phyloP scores from a whole-genome alignment of 2,113 vertebrate genomes.

The Cinclus cinclus region DNA sequence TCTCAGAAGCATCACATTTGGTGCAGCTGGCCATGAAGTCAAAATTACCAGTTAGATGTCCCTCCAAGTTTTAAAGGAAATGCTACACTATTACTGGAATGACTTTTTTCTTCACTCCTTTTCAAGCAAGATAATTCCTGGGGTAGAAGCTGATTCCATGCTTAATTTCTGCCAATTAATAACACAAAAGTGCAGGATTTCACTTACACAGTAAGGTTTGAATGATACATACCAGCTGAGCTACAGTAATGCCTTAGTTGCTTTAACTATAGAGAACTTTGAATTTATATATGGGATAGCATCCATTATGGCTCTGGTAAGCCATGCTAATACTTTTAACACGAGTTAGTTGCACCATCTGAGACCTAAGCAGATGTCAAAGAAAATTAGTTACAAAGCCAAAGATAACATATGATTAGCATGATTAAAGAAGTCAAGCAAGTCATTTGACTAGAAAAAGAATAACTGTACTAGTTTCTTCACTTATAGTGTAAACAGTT shows the following conservation, averaged over 20 bases:
- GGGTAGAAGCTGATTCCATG: neutral
- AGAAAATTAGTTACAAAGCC: neutral
- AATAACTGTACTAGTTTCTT: neutral
- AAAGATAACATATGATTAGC: neutral
- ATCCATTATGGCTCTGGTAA: neutral
- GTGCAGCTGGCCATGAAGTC: neutral
- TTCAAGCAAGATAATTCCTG: neutral
- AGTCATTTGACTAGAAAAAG: neutral
- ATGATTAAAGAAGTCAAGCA: neutral
- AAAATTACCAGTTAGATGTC: neutral
- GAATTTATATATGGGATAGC: neutral
- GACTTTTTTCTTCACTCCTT: neutral
- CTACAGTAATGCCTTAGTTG: neutral
- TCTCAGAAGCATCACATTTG: neutral
- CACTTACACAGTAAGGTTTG: neutral
- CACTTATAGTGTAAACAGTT: neutral
- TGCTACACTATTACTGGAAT: neutral
- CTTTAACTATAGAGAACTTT: neutral
- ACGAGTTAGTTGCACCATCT: neutral
- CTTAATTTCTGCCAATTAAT: neutral
- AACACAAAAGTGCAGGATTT: neutral
- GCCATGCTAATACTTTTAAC: neutral
- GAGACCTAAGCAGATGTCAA: neutral
- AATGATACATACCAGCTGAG: neutral
- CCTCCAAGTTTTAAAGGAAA: neutral